These are phyloP conservation scores for Boleophthalmus pectinirostris DNA, from an alignment of 2,113 vertebrate genomes.

Conservation along the genomic window DNA sequence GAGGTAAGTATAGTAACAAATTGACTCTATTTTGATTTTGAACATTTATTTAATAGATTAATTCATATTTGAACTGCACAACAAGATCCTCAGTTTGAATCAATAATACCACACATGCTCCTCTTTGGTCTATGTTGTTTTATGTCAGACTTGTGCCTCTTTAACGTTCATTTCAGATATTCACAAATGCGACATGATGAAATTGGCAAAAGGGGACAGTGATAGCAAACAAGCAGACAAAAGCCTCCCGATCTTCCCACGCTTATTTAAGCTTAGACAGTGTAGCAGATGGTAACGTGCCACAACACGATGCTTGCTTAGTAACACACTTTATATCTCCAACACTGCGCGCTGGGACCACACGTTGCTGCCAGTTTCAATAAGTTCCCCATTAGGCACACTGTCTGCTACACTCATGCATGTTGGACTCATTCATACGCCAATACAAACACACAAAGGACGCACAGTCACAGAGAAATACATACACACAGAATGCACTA, in stretches of 20 bases:
- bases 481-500: constrained; percentile 17
- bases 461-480: not conserved
- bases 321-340: constrained; percentile 62
- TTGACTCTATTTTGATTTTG: too few species aligned
- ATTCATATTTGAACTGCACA: not conserved
- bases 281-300: constrained; percentile 70
- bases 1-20: too few species aligned
- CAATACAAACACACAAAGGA: not conserved
- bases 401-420: constrained; percentile 32
- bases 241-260: constrained; percentile 55
- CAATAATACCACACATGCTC: too few species aligned
- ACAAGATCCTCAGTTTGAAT: too few species aligned
- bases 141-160: not conserved
- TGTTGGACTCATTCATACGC: not conserved
- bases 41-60: not conserved
- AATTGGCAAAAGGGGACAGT: not conserved
- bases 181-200: not conserved
- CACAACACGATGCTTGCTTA: constrained; percentile 62
- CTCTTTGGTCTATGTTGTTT: not conserved
- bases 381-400: constrained; percentile 49
- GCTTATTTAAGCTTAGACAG: constrained; percentile 53
- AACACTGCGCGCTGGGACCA: constrained; percentile 44
- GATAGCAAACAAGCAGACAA: constrained; percentile 8
- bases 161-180: not conserved
- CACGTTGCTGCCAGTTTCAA: constrained; percentile 47